These are phyloP conservation scores for Acanthurus leucopareius DNA, from an alignment of 2,797 vertebrate species.

Conservation along the genomic window DNA sequence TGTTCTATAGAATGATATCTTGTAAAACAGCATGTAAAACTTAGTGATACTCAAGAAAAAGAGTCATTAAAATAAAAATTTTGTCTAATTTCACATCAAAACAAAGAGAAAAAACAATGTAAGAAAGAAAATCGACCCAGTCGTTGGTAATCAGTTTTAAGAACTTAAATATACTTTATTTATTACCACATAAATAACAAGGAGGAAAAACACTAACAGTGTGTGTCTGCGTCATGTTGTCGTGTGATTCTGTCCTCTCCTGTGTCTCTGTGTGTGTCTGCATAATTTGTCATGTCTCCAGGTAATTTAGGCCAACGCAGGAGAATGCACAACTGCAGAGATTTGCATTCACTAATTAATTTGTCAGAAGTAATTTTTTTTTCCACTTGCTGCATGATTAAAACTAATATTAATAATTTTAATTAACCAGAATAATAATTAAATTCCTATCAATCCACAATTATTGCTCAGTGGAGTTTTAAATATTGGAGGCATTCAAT, in stretches of 20 bases:
- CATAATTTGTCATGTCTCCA: slow-evolving; percentile 79
- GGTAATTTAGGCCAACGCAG: slow-evolving; percentile 78
- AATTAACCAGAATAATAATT: slow-evolving; percentile 86
- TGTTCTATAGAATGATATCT: no score
- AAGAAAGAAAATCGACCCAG: neutral
- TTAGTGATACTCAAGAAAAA: no score
- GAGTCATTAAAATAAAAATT: no score
- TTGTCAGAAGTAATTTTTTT: slow-evolving; percentile 80
- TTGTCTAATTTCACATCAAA: neutral
- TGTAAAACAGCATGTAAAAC: no score
- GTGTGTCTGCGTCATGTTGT: slow-evolving; percentile 23
- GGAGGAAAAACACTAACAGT: slow-evolving; percentile 7
- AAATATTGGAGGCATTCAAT: slow-evolving; percentile 69
- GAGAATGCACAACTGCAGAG: slow-evolving; percentile 74
- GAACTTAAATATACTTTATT: neutral
- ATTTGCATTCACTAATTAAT: slow-evolving; percentile 89
- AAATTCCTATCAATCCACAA: slow-evolving; percentile 77
- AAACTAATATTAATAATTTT: slow-evolving; percentile 86
- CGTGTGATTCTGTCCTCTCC: slow-evolving; percentile 2
- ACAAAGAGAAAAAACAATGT: neutral
- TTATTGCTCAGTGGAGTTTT: slow-evolving; percentile 81
- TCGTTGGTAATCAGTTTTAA: no score
- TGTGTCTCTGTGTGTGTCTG: slow-evolving; percentile 42
- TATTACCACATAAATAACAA: slow-evolving; percentile 24
- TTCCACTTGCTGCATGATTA: slow-evolving; percentile 81